phyloP scores from a whole-genome alignment of 1,140 invertebrate genomes.

The Philaenus spumarius region DNA sequence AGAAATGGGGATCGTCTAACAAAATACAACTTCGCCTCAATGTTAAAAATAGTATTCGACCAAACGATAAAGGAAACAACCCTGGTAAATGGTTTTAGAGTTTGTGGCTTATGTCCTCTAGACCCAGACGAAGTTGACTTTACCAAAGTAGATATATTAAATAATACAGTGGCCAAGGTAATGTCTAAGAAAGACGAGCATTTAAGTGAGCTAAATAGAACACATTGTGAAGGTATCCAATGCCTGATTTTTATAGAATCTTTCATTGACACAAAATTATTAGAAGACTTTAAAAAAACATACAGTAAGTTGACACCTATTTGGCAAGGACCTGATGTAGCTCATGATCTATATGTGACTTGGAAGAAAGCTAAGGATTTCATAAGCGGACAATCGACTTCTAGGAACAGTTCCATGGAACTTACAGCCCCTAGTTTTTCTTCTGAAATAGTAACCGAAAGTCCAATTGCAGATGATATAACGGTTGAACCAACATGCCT shows the following conservation, averaged over 20 bases:
- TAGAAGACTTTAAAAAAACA: background rate
- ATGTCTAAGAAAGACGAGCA: too few relatives aligned
- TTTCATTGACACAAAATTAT: background rate
- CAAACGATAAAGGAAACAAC: background rate
- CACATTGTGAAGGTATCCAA: too few relatives aligned
- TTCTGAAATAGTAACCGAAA: background rate
- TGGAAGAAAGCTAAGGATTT: background rate
- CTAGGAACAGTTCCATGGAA: too few relatives aligned
- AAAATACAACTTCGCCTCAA: background rate
- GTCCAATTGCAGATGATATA: background rate
- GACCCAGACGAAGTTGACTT: background rate
- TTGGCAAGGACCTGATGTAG: too few relatives aligned
- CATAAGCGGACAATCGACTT: background rate
- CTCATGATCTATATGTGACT: too few relatives aligned
- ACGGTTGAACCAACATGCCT: background rate
- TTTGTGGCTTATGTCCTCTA: background rate
- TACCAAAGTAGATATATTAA: too few relatives aligned
- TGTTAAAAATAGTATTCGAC: background rate
- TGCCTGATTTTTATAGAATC: background rate
- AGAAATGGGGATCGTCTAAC: slow-evolving; percentile 15
- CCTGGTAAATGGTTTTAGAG: too few relatives aligned
- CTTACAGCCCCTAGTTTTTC: background rate
- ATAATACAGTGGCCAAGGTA: too few relatives aligned
- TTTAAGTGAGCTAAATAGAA: too few relatives aligned
- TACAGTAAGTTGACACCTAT: background rate